Base-by-base conservation (phyloP, 1,140 invertebrate species). In the Drosophila burlai region DNA sequence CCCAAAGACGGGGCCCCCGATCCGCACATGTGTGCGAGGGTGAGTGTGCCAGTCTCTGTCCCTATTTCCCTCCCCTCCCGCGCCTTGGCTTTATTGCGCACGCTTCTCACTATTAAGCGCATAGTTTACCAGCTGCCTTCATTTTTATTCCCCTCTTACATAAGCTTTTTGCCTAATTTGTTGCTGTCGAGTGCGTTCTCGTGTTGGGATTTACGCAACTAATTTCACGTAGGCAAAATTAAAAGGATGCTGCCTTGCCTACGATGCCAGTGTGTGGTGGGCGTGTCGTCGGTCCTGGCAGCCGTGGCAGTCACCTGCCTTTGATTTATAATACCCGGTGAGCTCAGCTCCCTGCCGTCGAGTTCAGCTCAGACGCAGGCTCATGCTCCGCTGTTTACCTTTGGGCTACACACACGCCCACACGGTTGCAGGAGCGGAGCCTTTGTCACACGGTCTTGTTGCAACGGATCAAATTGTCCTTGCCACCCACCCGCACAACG, bases 131-230 rank as follows among this genome's bases (percentile, higher is more conserved):
- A 65, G 61, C 67, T 60, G 47, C 62, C 83, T 82, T 89, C 73
- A 68, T 74, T 83, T 76, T 83, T 77, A 76, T 78, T 81, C 59
- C 75, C 61, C 62, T 68, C 74, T 72, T 81, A 83, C 55, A 74
- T 81, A 84, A 89, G 65, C 68, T 79, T 68, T 84, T 89, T 75
- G 65, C 58, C 63, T 81, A 83, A 83, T 85, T 81, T 80, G 76
- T 80, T 74, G 73, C 42, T 61, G 71, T 79, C 83, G 80, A 89
- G 85, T 85, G 78, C 81, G 85, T 89, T 89, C 81, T 90, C 79
- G 84, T 89, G 84, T 89, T 90, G 84, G 84, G 84, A 89, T 84
- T 89, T 89, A 89, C 85, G 85, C 85, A 89, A 89, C 85, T 89
- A 85, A 89, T 89, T 89, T 89, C 64, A 73, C 85, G 83, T 89